Base-by-base conservation (phyloP, 2,888 invertebrate species). In the Eumacrocentrus americanus region DNA sequence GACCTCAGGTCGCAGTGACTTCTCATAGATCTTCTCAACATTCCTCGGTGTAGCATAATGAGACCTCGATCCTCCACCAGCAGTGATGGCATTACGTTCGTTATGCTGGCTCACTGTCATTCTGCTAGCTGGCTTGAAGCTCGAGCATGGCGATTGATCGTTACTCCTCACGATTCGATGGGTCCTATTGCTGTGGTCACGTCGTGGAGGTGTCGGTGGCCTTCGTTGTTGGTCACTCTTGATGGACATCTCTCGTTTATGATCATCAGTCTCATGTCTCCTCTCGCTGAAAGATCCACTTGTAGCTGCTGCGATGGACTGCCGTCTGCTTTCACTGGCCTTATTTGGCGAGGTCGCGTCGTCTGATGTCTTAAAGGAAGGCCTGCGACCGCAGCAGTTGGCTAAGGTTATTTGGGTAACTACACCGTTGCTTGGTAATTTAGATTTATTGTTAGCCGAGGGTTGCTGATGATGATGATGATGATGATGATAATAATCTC, bases 21-120 rank as follows among this genome's bases (percentile, higher is more conserved):
- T 71, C 29, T 75, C 77, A 63, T 75, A 74, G 55, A 77, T 77
- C 63, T 70, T 75, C 60, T 77, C 76, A 23, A 76, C 72, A 60
- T 70, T 72, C 63, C 70, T 73, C 48, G 73, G 61, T n/a, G 69
- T 59, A 9, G 67, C 65, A 46, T 68, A 70, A 57, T 67, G 70
- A 34, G 72, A 67, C 9, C 60, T 9, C 9, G 29, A 4, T n/a
- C n/a, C n/a, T n/a, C n/a, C n/a, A n/a, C n/a, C n/a, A n/a, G n/a
- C 64, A 25, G 53, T 64, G 5, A 47, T 63, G 3, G 58, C 57
- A 42, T 64, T 68, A 40, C 69, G 70, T 5, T 73, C 70, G 58
- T 69, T 69, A 6, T 61, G 12, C 5, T 68, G 71, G 4, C 71
- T 70, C 7, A 70, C 55, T 2, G 68, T 61, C 4, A 63, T 67